Evolutionary conservation across 2,888 invertebrate species (phyloP).

Genomic region (Zaprionus obscuricornis): DNA sequence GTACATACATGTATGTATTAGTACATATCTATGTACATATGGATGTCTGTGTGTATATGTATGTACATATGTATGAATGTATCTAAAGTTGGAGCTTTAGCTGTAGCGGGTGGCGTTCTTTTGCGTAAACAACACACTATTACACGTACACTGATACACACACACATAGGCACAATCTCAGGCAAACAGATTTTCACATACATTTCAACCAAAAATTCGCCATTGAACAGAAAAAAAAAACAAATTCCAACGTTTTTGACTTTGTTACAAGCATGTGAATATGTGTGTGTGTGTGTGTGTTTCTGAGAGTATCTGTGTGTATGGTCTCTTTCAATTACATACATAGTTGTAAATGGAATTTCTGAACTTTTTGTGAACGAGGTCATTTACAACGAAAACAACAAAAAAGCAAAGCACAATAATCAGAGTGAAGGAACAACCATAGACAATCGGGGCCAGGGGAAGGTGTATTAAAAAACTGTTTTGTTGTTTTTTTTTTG

Average conservation of each 20-base stretch:
- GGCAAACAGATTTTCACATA: no score
- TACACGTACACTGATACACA: constrained; percentile 15
- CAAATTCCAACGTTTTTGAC: constrained; percentile 68
- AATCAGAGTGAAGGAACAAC: background rate
- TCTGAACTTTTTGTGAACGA: constrained; percentile 73
- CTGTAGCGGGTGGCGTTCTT: constrained; percentile 63
- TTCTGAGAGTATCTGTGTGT: constrained; percentile 34
- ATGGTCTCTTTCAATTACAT: constrained; percentile 74
- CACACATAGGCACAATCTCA: no score
- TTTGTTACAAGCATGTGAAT: constrained; percentile 32
- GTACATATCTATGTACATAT: constrained; percentile 14
- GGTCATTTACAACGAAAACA: constrained; percentile 70
- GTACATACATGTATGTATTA: no score
- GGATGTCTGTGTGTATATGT: constrained; percentile 16
- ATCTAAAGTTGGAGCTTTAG: background rate
- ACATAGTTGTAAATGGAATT: constrained; percentile 75
- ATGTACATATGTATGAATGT: constrained; percentile 7
- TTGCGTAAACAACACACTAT: constrained; percentile 58
- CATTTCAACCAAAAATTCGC: constrained; percentile 58
- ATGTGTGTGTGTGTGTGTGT: constrained; percentile 8
- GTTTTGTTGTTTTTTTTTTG: constrained; percentile 30
- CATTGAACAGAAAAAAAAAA: constrained; percentile 67
- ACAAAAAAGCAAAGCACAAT: constrained; percentile 33
- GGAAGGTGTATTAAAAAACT: constrained; percentile 43
- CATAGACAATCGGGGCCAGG: background rate